A percentile compares a stretch with the other conserved stretches of the same genome.
Evolutionary conservation across 23 tunicate species (phyloP).

Genomic region (Halocynthia roretzi): DNA sequence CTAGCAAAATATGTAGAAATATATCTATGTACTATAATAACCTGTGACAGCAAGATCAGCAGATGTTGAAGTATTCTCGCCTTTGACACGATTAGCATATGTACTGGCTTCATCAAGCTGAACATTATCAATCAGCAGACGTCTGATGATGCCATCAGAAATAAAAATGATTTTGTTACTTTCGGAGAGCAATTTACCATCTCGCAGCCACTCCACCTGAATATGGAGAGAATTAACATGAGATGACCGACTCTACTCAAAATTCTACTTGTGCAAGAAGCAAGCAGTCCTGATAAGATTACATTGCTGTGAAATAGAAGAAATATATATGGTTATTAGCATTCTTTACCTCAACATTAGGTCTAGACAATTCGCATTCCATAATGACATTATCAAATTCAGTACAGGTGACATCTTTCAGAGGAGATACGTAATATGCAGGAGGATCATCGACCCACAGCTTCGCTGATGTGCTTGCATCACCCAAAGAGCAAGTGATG

Average conservation of each 20-base stretch:
- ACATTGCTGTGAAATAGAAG: too few species aligned
- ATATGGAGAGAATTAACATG: too few species aligned
- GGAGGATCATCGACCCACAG: conserved; percentile 77
- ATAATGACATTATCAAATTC: conserved; percentile 59
- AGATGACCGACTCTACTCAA: too few species aligned
- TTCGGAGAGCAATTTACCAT: conserved; percentile 15
- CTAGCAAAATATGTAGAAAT: not conserved
- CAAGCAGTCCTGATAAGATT: too few species aligned
- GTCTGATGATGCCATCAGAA: conserved; percentile 19
- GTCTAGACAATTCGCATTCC: conserved; percentile 76
- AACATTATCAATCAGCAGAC: conserved; percentile 13
- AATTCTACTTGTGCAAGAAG: too few species aligned
- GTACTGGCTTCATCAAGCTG: conserved; percentile 10
- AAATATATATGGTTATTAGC: too few species aligned
- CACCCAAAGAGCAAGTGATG: conserved; percentile 20
- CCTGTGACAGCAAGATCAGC: conserved; percentile 11
- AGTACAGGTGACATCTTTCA: conserved; percentile 46
- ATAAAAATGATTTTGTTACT: not conserved
- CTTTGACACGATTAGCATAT: conserved; percentile 6
- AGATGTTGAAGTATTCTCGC: conserved; percentile 10
- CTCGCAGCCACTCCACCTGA: conserved; percentile 16
- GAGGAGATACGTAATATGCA: conserved; percentile 57
- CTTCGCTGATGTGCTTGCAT: conserved; percentile 31
- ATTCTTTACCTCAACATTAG: conserved; percentile 62
- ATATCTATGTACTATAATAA: not conserved